Conservation (phyloP, 1,140 invertebrate species). For the Dreissena rostriformis region DNA sequence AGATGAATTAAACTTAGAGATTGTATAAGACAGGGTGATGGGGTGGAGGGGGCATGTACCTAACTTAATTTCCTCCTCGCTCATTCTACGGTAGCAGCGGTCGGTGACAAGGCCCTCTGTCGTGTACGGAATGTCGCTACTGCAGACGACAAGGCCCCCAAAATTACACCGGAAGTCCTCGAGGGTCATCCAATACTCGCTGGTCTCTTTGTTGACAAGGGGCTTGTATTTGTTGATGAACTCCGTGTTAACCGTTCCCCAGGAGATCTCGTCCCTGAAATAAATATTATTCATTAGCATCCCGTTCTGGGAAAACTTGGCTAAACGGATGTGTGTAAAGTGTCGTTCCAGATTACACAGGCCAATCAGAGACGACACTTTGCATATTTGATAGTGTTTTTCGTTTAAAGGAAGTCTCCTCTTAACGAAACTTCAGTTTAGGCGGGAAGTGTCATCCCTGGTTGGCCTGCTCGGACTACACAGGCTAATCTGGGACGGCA, state of each 20-base stretch:
- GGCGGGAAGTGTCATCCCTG: no score
- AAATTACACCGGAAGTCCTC: slow-evolving; percentile 78
- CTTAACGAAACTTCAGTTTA: no score
- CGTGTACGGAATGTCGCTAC: slow-evolving; percentile 69
- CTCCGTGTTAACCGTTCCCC: slow-evolving; percentile 70
- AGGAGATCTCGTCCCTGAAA: slow-evolving; percentile 71
- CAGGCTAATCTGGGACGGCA: no score
- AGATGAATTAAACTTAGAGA: no score
- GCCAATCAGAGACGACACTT: no score
- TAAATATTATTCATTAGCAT: background rate
- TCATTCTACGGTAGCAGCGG: slow-evolving; percentile 59
- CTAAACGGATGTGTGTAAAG: background rate
- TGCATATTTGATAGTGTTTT: no score
- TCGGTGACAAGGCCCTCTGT: slow-evolving; percentile 66
- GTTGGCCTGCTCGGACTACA: no score
- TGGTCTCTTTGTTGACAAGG: slow-evolving; percentile 67
- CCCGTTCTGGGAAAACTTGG: background rate
- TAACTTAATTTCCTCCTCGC: slow-evolving; percentile 40
- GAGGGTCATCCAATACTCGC: slow-evolving; percentile 76
- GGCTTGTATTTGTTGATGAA: slow-evolving; percentile 72
- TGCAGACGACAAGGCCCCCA: slow-evolving; percentile 75
- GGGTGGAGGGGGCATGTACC: background rate
- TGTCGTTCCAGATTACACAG: background rate
- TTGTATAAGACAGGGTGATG: no score
- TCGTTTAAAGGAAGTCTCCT: no score